Base-by-base conservation (phyloP, 2,113 vertebrate species). In the Pseudopipra pipra region DNA sequence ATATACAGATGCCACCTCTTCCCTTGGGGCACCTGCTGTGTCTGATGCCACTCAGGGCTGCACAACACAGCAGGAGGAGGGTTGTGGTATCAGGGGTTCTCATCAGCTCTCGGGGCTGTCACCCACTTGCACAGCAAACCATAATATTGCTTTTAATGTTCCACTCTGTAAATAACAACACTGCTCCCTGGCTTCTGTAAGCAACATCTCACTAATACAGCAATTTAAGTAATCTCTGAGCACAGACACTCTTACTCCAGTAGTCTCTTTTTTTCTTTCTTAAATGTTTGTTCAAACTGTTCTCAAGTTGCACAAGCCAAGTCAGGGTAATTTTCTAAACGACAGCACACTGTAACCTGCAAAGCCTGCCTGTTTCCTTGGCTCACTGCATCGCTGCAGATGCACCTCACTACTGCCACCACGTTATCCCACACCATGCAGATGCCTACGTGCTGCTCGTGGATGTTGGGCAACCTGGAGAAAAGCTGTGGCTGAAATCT, bases 401-500 rank as follows among this genome's bases (percentile, higher is more conserved):
- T 97, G 76, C 96, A 96, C 78, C 97, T 98, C 43, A 92, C 98
- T 39, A 96, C 98, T 19, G 79, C 98, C 10, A 97, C 98, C 77
- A 97, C 16, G 94, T 98, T 63, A 96, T 92, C 59, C 98, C 98
- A 62, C 98, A 98, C 96, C 71, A 61, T 70, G 97, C 98, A 98
- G 98, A 98, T 93, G 97, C 98, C 95, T 98, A 91, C 18, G 96
- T 98, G 28, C 84, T 98, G 39, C 79, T 98, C 33, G 93, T 55
- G 98, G 97, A 41, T 87, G 96, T 16, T 97, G 98, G 72, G 94
- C 98, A 81, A 91, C 98, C 41, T 97, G 97, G 70, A 98, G 98
- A 77, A 98, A 98, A 93, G 98, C 98, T 21, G 97, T 98, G 7
- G 98, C 98, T n/a, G 98, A 99, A 90, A 94, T 98, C 59, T 99